A percentile compares a stretch with the other conserved stretches of the same genome.
These are phyloP conservation scores for Drosophila bunnanda DNA, from an alignment of 2,888 invertebrate species.

Conservation along the genomic window DNA sequence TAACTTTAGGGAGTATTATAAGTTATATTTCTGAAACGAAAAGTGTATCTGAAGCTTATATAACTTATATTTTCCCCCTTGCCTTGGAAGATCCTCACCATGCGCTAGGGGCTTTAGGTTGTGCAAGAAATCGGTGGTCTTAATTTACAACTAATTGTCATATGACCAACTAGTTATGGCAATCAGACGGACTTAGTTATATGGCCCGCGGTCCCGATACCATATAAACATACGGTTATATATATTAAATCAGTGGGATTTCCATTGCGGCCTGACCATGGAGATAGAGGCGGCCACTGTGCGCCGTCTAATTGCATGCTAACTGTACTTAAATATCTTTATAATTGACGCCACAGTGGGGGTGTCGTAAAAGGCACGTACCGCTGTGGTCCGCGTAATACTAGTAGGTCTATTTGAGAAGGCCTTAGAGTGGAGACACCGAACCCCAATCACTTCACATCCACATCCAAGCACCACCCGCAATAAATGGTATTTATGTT, in stretches of 20 bases:
- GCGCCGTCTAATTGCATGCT: slow-evolving; percentile 72
- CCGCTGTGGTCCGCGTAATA: slow-evolving; percentile 64
- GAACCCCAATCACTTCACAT: slow-evolving; percentile 34
- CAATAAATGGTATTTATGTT: slow-evolving; percentile 81
- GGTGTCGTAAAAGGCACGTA: slow-evolving; percentile 68
- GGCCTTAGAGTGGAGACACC: slow-evolving; percentile 48
- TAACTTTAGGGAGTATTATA: background rate
- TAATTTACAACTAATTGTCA: slow-evolving; percentile 82
- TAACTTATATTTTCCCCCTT: background rate
- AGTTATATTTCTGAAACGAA: background rate
- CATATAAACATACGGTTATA: slow-evolving; percentile 39
- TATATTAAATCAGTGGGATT: slow-evolving; percentile 56
- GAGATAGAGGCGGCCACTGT: slow-evolving; percentile 25
- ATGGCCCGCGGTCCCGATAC: slow-evolving; percentile 31
- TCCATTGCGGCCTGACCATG: slow-evolving; percentile 43
- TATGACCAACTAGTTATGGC: slow-evolving; percentile 77
- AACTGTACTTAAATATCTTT: slow-evolving; percentile 81
- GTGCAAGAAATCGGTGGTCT: slow-evolving; percentile 42
- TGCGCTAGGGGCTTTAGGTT: slow-evolving; percentile 23
- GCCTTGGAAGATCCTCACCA: slow-evolving; percentile 31
- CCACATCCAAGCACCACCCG: slow-evolving; percentile 68
- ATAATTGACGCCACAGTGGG: slow-evolving; percentile 75
- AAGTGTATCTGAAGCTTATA: background rate
- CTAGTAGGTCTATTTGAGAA: slow-evolving; percentile 69
- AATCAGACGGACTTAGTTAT: slow-evolving; percentile 41